Evolutionary conservation across 2,888 invertebrate species (phyloP), one percentile per base, ranked within the genome.

Genomic region (Pecten maximus): DNA sequence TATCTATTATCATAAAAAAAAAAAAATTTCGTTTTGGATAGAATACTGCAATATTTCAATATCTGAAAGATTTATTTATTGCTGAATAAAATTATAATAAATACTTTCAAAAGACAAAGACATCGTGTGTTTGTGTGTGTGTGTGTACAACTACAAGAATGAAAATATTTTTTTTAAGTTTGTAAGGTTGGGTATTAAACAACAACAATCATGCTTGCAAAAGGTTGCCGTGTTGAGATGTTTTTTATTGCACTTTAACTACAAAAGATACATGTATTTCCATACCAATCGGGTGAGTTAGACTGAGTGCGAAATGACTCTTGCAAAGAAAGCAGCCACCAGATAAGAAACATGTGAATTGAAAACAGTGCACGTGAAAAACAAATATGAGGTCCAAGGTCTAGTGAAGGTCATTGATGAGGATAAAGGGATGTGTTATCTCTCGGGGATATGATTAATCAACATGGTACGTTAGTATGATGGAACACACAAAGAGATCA

Each of bases 41-140:
- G n/a, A n/a, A n/a, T n/a, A n/a, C n/a, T n/a, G n/a, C n/a, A n/a
- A n/a, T n/a, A n/a, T n/a, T n/a, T n/a, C n/a, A n/a, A n/a, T n/a
- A n/a, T n/a, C n/a, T n/a, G n/a, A n/a, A n/a, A n/a, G n/a, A n/a
- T n/a, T n/a, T n/a, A n/a, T n/a, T n/a, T n/a, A n/a, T n/a, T n/a
- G n/a, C n/a, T n/a, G n/a, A n/a, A n/a, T n/a, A n/a, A n/a, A n/a
- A n/a, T n/a, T n/a, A n/a, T n/a, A n/a, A n/a, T n/a, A n/a, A n/a
- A n/a, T n/a, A n/a, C n/a, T n/a, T 35, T 28, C 74, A 74, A 74
- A 74, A 74, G 74, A 74, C 74, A 74, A 74, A 74, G 74, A 74
- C 74, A 74, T 74, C 15, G 16, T 35, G 35, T 60, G 28, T 60
- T 2, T 74, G 6, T 74, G 28, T 60, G 28, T 74, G 6, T 74